Conservation (phyloP, 2,888 invertebrate species). For the Eupithecia dodoneata region DNA sequence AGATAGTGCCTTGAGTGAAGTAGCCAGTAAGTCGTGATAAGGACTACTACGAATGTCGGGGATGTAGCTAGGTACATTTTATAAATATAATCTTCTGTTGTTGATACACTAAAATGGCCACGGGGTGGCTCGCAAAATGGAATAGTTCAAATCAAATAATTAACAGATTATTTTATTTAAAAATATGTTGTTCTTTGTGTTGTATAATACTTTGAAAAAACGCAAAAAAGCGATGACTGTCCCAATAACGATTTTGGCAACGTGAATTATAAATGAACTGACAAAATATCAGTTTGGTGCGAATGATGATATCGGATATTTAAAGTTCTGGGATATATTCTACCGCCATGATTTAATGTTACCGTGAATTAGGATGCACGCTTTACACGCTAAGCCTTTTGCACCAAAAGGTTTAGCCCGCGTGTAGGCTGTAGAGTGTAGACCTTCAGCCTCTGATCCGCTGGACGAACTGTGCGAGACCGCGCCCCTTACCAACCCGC, state of each 20-base stretch:
- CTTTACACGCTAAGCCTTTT: too few relatives aligned
- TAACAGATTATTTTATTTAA: too few relatives aligned
- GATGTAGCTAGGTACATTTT: not conserved
- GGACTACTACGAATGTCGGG: not conserved
- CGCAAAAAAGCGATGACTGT: too few relatives aligned
- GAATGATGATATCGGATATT: too few relatives aligned
- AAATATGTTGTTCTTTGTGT: too few relatives aligned
- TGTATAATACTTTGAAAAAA: too few relatives aligned
- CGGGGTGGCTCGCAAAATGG: not conserved
- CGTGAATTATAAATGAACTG: too few relatives aligned
- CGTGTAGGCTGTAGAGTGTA: not conserved
- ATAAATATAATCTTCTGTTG: not conserved
- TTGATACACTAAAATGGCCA: not conserved
- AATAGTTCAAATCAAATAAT: not conserved
- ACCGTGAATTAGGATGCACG: too few relatives aligned
- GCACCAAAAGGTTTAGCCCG: not conserved
- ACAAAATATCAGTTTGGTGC: too few relatives aligned
- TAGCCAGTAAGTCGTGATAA: slow-evolving; percentile 37
- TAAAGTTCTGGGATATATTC: too few relatives aligned
- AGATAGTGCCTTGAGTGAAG: slow-evolving; percentile 80
- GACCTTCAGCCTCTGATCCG: not conserved
- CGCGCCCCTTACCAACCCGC: not conserved
- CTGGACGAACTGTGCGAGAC: not conserved
- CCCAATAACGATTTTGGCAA: too few relatives aligned
- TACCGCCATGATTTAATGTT: too few relatives aligned